A percentile compares a stretch with the other conserved stretches of the same genome.
phyloP scores from a whole-genome alignment of 2,113 vertebrate genomes.

The Leptobrachium leishanense region DNA sequence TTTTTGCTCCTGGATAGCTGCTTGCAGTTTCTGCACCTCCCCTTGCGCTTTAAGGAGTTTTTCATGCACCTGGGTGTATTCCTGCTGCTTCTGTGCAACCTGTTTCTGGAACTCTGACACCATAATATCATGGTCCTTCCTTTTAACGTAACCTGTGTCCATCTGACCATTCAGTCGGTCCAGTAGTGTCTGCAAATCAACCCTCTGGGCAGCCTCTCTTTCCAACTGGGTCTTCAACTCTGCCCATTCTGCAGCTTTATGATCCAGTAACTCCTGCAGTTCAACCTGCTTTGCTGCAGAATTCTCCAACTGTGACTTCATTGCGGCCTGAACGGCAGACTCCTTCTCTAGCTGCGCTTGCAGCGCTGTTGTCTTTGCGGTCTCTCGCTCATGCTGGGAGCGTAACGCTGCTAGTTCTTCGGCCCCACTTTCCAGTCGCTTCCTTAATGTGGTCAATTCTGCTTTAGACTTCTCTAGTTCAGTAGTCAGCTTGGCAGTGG shows the following conservation, averaged over 20 bases:
- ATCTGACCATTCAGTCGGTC: conserved; percentile 21
- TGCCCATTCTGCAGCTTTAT: conserved; percentile 71
- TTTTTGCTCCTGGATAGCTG: conserved; percentile 84
- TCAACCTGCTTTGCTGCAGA: conserved; percentile 71
- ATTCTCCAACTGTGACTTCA: conserved; percentile 61
- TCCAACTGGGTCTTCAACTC: conserved; percentile 61
- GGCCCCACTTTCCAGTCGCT: conserved; percentile 68
- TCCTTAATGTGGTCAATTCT: conserved; percentile 61
- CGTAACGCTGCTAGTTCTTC: conserved; percentile 64
- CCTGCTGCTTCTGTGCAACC: conserved; percentile 50
- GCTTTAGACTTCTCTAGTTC: conserved; percentile 71
- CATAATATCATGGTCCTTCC: conserved; percentile 50
- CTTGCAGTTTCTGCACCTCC: conserved; percentile 70
- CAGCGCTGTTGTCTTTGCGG: conserved; percentile 66
- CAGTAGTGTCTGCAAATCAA: conserved; percentile 56
- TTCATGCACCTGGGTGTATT: conserved; percentile 48
- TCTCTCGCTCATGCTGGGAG: conserved; percentile 70
- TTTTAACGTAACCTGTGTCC: conserved; percentile 9
- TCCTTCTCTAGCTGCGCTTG: conserved; percentile 66
- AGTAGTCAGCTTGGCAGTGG: conserved; percentile 65
- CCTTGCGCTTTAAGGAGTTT: conserved; percentile 66
- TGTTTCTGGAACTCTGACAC: conserved; percentile 61
- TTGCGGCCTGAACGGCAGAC: conserved; percentile 65
- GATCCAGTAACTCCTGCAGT: conserved; percentile 65
- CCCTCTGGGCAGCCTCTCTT: conserved; percentile 66